phyloP scores from a whole-genome alignment of 2,113 vertebrate genomes.

The Cinclus cinclus region DNA sequence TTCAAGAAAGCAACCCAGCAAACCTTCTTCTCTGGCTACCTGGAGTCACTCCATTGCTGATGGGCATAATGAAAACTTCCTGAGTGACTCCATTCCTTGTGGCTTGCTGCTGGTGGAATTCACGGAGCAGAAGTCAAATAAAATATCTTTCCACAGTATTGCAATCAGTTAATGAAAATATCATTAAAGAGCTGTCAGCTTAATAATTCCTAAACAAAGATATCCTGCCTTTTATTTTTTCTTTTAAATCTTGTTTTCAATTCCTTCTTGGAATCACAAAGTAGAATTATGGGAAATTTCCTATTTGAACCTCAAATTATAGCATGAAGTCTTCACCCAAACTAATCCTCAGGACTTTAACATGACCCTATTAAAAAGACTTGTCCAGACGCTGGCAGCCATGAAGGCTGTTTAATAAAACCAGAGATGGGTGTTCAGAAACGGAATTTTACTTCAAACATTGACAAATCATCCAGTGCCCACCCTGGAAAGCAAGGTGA shows the following conservation, averaged over 20 bases:
- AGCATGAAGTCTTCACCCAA: not conserved
- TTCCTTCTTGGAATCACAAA: not conserved
- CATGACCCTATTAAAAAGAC: not conserved
- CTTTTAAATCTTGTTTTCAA: not conserved
- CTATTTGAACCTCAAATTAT: not conserved
- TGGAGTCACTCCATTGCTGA: not conserved
- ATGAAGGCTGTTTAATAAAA: not conserved
- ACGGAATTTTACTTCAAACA: not conserved
- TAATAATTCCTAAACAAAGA: not conserved
- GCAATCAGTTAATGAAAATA: not conserved
- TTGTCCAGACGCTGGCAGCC: not conserved
- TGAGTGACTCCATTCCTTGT: not conserved
- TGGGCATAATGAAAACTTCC: rapidly evolving
- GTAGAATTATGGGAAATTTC: not conserved
- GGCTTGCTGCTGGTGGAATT: not conserved
- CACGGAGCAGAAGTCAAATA: not conserved
- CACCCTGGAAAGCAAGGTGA: not conserved
- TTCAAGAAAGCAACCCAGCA: not conserved
- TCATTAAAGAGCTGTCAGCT: not conserved
- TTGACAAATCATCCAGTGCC: not conserved
- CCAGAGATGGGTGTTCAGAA: not conserved
- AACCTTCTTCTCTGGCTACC: not conserved
- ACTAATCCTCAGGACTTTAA: not conserved
- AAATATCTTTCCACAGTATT: not conserved
- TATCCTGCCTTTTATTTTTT: not conserved